Evolutionary conservation across 2,113 vertebrate genomes (phyloP).

Genomic region (Oncorhynchus masou): DNA sequence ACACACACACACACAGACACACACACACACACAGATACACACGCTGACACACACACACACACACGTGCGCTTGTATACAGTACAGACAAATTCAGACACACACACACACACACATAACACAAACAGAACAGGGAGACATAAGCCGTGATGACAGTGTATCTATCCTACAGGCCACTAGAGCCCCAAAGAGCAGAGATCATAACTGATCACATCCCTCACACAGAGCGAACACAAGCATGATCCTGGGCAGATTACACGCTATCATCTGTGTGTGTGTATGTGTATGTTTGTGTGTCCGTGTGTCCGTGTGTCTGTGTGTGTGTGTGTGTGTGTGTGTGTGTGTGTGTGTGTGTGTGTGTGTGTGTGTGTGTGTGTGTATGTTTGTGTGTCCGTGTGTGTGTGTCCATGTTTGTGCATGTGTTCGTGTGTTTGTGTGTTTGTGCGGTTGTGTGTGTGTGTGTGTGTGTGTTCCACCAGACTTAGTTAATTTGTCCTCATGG

Average conservation of each 20-base stretch:
- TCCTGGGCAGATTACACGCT: not conserved
- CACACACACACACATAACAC: no score
- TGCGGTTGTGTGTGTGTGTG: not conserved
- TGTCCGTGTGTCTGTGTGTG: no score
- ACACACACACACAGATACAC: no score
- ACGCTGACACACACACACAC: no score
- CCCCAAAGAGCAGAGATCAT: slow-evolving; percentile 63
- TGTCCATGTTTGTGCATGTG: not conserved
- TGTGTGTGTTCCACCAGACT: not conserved
- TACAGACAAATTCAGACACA: no score
- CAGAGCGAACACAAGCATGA: not conserved
- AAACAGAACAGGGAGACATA: not conserved
- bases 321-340: not conserved
- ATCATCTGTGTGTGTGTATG: not conserved
- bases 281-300: no score
- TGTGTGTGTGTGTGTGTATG: slow-evolving; percentile 1
- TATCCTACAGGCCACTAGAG: slow-evolving; percentile 54
- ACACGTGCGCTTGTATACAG: no score
- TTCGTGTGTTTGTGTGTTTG: not conserved
- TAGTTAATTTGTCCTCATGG: slow-evolving; percentile 34
- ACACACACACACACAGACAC: no score
- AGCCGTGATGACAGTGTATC: not conserved
- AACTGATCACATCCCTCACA: slow-evolving; percentile 60
- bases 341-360: slow-evolving; percentile 1
- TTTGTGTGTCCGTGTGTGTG: not conserved